phyloP scores from a whole-genome alignment of 1,140 invertebrate species.

The Pissodes strobi region DNA sequence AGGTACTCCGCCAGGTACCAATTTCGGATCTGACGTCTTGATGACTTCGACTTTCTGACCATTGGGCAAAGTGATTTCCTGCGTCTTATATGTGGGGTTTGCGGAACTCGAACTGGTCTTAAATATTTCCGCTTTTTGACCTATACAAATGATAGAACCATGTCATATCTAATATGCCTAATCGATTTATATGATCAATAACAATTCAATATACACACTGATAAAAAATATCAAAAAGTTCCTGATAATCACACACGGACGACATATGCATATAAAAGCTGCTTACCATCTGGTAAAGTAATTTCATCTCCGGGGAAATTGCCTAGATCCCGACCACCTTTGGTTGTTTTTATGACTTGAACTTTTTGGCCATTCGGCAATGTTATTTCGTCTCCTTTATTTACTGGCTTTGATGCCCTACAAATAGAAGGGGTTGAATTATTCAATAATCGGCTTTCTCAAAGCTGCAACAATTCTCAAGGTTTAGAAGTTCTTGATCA shows the following conservation, averaged over 20 bases:
- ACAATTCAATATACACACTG: too few species aligned
- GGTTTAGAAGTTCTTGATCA: too few species aligned
- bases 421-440: too few species aligned
- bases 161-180: too few species aligned
- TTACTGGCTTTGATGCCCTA: slow-evolving; percentile 8
- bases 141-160: slow-evolving; percentile 14
- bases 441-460: too few species aligned
- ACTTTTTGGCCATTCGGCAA: slow-evolving; percentile 75
- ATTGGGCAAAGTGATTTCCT: slow-evolving; percentile 70
- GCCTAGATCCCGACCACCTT: slow-evolving; percentile 57
- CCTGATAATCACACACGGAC: neutral
- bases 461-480: too few species aligned
- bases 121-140: slow-evolving; percentile 61
- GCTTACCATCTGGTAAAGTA: slow-evolving; percentile 70
- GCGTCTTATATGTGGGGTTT: slow-evolving; percentile 35
- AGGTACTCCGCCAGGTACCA: slow-evolving; percentile 57
- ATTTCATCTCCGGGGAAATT: slow-evolving; percentile 61
- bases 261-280: neutral
- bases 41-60: slow-evolving; percentile 75
- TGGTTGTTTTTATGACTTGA: slow-evolving; percentile 69
- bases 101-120: slow-evolving; percentile 26
- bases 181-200: too few species aligned
- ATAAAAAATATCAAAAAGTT: too few species aligned
- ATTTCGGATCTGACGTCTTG: slow-evolving; percentile 65
- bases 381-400: slow-evolving; percentile 60